Evolutionary conservation across 2,113 vertebrate genomes (phyloP), one percentile per base, ranked within the genome.

Genomic region (Poeciliopsis occidentalis): DNA sequence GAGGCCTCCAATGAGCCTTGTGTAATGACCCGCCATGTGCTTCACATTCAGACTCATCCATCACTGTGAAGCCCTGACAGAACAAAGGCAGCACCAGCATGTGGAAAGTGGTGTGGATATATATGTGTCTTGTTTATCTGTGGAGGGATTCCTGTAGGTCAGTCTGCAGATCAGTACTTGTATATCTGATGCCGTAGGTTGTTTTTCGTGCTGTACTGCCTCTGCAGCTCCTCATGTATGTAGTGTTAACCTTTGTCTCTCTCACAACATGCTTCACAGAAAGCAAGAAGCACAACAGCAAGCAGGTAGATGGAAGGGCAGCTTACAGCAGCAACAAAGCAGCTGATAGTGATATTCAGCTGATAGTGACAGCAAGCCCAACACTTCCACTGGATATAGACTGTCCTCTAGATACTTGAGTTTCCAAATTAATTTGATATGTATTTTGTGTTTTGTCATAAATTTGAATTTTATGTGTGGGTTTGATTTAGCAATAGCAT

Each of bases 181-280:
- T 29, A 65, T 32, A 41, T 75, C 69, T 17, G 22, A 27, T 15
- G 0, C 47, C 13, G 29, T 63, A 15, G 60, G 61, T 72, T 85
- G 60, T 60, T 67, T 31, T 54, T 10, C 44, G 41, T 64, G 69
- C 71, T 1, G 60, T 79, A 57, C 73, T 64, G 0, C 27, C 17
- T 3, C 67, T 80, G 77, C 74, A 64, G 67, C 84, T 82, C 89
- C 84, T 85, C 13, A 79, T 79, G 81, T 90, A 90, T 76, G 67
- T 5, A 66, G 78, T 74, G 82, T 87, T 91, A 88, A 93, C 92
- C 92, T 94, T 89, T 91, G 90, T 88, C 82, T 93, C 86, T 84
- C 89, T 91, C 91, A 90, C 82, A 89, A 26, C 83, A 66, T 31
- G 67, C 85, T 79, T 76, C 72, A 77, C 81, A 34, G n/a, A 75